phyloP scores from a whole-genome alignment of 64 coral and sea anemone genomes.

The Orbicella faveolata region DNA sequence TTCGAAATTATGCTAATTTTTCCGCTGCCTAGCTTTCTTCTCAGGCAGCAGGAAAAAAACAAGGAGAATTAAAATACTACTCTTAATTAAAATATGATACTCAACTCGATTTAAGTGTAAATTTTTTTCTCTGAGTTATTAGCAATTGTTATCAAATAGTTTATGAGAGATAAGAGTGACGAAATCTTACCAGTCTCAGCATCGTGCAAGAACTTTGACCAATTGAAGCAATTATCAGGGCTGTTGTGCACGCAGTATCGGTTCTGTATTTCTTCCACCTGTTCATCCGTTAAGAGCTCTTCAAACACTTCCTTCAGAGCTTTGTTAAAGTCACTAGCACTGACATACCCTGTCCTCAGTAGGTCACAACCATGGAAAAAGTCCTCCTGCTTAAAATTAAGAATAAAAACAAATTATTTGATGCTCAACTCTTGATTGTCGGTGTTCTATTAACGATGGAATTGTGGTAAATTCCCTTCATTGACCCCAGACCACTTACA shows the following conservation, averaged over 20 bases:
- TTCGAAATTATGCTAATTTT: no score
- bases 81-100: no score
- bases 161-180: neutral
- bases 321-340: constrained; percentile 28
- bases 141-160: neutral
- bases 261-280: constrained; percentile 40
- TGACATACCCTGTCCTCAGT: constrained; percentile 33
- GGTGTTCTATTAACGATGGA: no score
- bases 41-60: no score
- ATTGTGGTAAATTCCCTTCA: no score
- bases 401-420: neutral
- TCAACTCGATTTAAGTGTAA: no score
- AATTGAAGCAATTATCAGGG: constrained; percentile 11
- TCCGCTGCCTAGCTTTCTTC: no score
- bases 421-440: no score
- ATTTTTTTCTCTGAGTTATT: neutral
- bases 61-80: neutral
- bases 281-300: constrained; percentile 4
- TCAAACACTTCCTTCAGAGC: constrained; percentile 27
- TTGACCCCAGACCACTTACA: no score
- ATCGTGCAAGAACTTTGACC: constrained; percentile 62
- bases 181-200: constrained; percentile 29
- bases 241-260: constrained; percentile 8
- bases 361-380: constrained; percentile 45
- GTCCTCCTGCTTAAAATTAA: constrained; percentile 47